phyloP scores from a whole-genome alignment of 2,113 vertebrate species.

The Cyprinodon brontotheroides region DNA sequence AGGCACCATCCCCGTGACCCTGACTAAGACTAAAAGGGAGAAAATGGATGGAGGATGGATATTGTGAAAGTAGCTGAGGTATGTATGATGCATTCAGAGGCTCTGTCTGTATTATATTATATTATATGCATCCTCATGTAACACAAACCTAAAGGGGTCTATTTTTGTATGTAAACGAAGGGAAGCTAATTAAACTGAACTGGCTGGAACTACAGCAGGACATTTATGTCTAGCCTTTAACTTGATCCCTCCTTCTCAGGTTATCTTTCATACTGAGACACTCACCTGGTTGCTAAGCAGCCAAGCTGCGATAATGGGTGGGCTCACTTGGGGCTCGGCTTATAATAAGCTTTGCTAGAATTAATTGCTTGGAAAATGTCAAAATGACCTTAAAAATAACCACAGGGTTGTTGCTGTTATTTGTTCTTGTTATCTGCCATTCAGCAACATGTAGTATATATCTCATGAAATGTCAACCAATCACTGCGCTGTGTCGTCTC shows the following conservation, averaged over 20 bases:
- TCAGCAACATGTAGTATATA: not conserved
- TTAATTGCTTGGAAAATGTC: slow-evolving; percentile 51
- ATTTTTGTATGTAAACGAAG: slow-evolving; percentile 9
- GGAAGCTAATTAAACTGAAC: not conserved
- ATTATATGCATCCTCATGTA: no score
- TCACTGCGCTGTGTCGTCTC: not conserved
- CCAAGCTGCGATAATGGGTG: slow-evolving; percentile 30
- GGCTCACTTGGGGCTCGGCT: slow-evolving; percentile 36
- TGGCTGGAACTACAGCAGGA: not conserved
- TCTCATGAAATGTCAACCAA: slow-evolving; percentile 11
- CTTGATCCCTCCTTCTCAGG: slow-evolving; percentile 12
- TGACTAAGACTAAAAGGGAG: no score
- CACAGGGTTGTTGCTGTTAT: not conserved
- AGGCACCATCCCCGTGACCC: no score
- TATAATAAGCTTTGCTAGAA: no score
- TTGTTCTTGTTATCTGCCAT: slow-evolving; percentile 3
- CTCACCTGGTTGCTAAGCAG: slow-evolving; percentile 74
- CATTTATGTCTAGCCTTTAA: slow-evolving; percentile 17
- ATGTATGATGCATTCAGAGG: not conserved
- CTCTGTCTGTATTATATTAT: not conserved
- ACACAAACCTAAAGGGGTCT: not conserved
- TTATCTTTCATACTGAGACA: slow-evolving; percentile 28
- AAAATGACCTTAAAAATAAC: slow-evolving; percentile 39
- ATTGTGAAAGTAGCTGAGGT: no score
- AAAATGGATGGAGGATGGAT: no score